Percentiles rank a stretch among this genome's conserved stretches.
Conservation (phyloP, 2,113 vertebrate genomes). For the Verasper variegatus region DNA sequence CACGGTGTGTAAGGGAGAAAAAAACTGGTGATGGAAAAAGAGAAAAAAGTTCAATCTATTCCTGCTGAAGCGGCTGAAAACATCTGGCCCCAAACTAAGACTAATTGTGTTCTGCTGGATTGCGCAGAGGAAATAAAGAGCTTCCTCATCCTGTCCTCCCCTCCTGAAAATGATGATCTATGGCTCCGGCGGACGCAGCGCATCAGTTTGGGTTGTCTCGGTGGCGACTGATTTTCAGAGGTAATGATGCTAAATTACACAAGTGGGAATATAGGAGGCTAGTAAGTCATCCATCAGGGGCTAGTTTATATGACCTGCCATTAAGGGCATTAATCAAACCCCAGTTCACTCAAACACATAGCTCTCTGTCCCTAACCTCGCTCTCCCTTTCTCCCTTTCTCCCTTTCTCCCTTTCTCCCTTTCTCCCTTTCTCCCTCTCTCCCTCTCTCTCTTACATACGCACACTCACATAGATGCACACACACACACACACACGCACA, state of each 20-base stretch:
- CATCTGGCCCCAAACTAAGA: conserved; percentile 18
- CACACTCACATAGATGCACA: not conserved
- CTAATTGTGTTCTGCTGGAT: conserved; percentile 62
- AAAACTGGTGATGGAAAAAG: conserved; percentile 17
- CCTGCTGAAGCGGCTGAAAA: conserved; percentile 32
- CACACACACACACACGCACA: conserved; percentile 19
- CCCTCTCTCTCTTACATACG: too few relatives aligned
- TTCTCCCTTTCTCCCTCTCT: conserved; percentile 4
- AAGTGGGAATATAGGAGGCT: conserved; percentile 61
- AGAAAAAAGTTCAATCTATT: conserved; percentile 9
- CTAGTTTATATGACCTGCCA: conserved; percentile 58
- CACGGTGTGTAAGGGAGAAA: too few relatives aligned
- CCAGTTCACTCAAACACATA: conserved; percentile 54
- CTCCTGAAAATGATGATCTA: conserved; percentile 62
- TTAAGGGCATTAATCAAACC: conserved; percentile 68
- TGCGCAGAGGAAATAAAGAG: conserved; percentile 61
- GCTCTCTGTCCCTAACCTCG: conserved; percentile 50
- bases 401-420: conserved; percentile 8
- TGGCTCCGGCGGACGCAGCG: conserved; percentile 40
- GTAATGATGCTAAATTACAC: conserved; percentile 79
- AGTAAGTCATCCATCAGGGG: conserved; percentile 72
- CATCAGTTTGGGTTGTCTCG: conserved; percentile 57
- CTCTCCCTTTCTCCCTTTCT: conserved; percentile 10
- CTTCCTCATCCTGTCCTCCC: conserved; percentile 58
- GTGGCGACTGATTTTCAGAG: conserved; percentile 69